Percentiles rank a stretch among this genome's conserved stretches.
Conservation (phyloP, 2,113 vertebrate genomes). For the Stomatorhinus ivindoensis region DNA sequence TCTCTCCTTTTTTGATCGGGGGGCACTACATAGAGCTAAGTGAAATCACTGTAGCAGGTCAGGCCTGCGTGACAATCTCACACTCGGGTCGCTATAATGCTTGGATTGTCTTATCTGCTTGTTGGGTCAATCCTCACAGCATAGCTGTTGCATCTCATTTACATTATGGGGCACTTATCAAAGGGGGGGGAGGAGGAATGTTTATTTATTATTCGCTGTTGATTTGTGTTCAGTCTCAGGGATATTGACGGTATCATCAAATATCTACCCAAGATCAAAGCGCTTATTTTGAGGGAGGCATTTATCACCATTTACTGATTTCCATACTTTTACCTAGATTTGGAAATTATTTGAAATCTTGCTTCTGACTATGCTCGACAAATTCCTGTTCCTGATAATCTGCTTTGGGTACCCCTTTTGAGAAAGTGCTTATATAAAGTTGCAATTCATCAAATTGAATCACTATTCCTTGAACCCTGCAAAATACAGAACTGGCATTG, state of each 20-base stretch:
- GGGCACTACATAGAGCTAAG: background rate
- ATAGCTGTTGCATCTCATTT: background rate
- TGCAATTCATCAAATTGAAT: background rate
- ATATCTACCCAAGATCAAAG: background rate
- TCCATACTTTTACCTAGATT: background rate
- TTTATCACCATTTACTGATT: background rate
- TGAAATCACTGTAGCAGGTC: background rate
- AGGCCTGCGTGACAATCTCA: background rate
- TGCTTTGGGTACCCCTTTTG: background rate
- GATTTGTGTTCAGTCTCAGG: background rate
- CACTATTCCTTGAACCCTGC: background rate
- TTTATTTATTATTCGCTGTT: background rate
- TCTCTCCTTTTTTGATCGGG: background rate
- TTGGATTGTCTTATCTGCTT: background rate
- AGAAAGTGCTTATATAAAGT: background rate
- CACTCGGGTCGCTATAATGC: background rate
- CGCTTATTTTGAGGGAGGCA: background rate
- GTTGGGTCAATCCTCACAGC: background rate
- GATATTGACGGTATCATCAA: background rate
- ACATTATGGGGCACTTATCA: background rate
- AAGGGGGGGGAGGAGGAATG: too few species aligned
- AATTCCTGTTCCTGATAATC: background rate
- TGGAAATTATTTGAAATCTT: background rate
- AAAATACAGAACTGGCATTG: background rate
- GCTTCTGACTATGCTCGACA: background rate